Evolutionary conservation across 2,797 vertebrate species (phyloP).

Genomic region (Crocidura indochinensis): DNA sequence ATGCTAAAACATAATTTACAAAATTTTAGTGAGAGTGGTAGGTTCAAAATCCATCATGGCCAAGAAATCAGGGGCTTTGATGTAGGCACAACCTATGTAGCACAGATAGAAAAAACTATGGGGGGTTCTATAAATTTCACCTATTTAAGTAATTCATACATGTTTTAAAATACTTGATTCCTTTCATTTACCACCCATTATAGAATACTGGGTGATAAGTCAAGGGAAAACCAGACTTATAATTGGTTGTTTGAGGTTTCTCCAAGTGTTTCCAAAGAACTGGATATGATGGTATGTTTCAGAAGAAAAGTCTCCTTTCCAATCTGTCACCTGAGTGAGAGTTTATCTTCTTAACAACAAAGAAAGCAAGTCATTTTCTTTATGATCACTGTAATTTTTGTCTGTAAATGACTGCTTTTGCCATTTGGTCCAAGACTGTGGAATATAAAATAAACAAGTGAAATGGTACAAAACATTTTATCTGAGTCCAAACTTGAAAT

Average conservation of each 20-base stretch:
- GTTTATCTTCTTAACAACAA: conserved; percentile 10
- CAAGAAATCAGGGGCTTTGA: conserved; percentile 22
- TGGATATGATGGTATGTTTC: not conserved
- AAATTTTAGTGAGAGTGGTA: conserved; percentile 61
- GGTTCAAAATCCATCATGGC: not conserved
- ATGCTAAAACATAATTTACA: conserved; percentile 64
- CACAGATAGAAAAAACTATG: not conserved
- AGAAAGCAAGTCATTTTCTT: not conserved
- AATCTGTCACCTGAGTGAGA: not conserved
- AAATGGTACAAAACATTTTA: conserved; percentile 36
- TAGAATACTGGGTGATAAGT: not conserved
- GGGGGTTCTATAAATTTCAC: not conserved
- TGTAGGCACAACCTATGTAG: not conserved
- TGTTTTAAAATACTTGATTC: not conserved
- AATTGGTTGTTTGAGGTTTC: not conserved
- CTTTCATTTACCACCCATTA: not conserved
- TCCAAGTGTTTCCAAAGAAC: not conserved
- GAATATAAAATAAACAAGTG: conserved; percentile 20
- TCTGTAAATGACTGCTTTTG: not conserved
- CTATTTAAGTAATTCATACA: not conserved
- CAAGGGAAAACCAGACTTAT: conserved; percentile 3
- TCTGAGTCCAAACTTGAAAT: not conserved
- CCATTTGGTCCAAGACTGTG: not conserved
- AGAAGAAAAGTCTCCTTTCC: not conserved
- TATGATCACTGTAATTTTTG: not conserved